phyloP scores from a whole-genome alignment of 1,140 invertebrate species.

The Popillia japonica region DNA sequence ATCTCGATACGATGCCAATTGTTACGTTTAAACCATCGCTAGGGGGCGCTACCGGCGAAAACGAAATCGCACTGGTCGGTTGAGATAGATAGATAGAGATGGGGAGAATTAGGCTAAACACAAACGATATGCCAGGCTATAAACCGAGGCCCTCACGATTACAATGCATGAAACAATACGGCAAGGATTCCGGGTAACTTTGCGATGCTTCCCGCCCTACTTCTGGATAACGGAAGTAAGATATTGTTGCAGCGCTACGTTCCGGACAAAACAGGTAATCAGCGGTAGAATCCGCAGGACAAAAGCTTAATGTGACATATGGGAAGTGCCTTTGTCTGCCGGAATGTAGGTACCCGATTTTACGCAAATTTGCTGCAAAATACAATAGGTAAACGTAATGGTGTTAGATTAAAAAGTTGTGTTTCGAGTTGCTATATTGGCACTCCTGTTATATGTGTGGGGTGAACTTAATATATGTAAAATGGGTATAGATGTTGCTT shows the following conservation, averaged over 20 bases:
- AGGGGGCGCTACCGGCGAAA: not conserved
- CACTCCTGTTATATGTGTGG: no score
- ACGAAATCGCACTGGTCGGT: not conserved
- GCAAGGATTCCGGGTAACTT: not conserved
- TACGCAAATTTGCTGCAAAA: not conserved
- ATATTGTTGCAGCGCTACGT: constrained; percentile 10
- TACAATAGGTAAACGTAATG: not conserved
- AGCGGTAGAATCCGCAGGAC: constrained; percentile 12
- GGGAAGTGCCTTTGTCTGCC: not conserved
- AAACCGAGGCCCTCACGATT: not conserved
- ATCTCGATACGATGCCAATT: not conserved
- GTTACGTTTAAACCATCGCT: not conserved
- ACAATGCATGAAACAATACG: constrained; percentile 1
- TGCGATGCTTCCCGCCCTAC: not conserved
- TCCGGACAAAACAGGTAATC: constrained; percentile 9
- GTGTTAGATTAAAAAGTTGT: constrained; percentile 11
- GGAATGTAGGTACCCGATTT: constrained; percentile 7
- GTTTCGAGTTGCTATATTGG: not conserved
- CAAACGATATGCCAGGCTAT: constrained; percentile 4
- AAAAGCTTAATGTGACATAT: constrained; percentile 19
- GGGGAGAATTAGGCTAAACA: not conserved
- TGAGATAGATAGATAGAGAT: not conserved
- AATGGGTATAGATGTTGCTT: not conserved
- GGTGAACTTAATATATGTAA: not conserved
- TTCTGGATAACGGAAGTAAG: constrained; percentile 1